Conservation (phyloP, 2,113 vertebrate genomes). For the Oceanites oceanicus region DNA sequence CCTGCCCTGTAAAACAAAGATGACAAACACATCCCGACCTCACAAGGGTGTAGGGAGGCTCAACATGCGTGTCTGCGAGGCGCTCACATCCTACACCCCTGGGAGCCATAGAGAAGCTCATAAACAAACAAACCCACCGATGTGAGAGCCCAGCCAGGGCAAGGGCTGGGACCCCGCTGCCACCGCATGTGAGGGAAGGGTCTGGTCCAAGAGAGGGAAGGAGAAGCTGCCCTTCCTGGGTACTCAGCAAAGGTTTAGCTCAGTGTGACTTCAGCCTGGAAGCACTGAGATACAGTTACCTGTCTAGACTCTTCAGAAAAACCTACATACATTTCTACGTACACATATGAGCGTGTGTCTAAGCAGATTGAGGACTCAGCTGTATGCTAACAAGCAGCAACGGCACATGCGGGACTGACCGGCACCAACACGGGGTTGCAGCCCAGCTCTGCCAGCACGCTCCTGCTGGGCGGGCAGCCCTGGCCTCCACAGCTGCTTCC, state of each 20-base stretch:
- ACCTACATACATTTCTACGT: rapidly evolving
- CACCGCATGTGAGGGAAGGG: neutral
- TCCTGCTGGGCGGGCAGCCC: neutral
- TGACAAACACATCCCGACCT: constrained; percentile 14
- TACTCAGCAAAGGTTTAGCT: neutral
- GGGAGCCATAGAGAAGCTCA: constrained; percentile 1
- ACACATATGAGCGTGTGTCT: rapidly evolving
- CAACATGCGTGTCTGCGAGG: neutral
- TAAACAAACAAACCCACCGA: constrained; percentile 20
- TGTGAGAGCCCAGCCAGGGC: neutral
- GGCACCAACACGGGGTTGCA: neutral
- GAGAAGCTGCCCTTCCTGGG: neutral
- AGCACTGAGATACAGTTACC: neutral
- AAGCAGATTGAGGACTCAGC: neutral
- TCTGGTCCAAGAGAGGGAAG: neutral
- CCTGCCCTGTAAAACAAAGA: neutral
- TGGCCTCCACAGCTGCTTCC: neutral
- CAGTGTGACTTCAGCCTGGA: neutral
- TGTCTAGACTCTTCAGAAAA: neutral
- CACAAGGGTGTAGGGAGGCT: neutral
- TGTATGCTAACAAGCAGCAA: rapidly evolving
- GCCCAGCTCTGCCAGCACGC: neutral
- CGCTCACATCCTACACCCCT: neutral
- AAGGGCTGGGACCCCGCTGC: rapidly evolving
- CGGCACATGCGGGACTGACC: rapidly evolving